Evolutionary conservation across 2,797 vertebrate species (phyloP).

Genomic region (Antrozous pallidus): DNA sequence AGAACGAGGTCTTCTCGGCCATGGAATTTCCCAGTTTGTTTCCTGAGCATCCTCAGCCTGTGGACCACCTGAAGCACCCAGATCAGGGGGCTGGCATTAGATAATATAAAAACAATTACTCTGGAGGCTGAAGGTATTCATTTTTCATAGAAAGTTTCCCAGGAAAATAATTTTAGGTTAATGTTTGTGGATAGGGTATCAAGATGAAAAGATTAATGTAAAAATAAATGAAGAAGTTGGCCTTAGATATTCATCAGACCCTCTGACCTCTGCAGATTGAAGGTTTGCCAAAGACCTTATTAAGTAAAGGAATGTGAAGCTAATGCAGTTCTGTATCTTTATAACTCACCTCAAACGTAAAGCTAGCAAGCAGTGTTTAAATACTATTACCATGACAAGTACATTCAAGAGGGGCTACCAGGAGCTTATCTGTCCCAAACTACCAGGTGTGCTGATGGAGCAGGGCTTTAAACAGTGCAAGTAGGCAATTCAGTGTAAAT

Average conservation of each 20-base stretch:
- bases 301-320: background rate
- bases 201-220: conserved; percentile 15
- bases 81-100: background rate
- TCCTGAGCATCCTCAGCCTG: background rate
- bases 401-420: background rate
- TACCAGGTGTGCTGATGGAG: background rate
- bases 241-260: conserved; percentile 1
- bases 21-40: background rate
- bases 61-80: background rate
- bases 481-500: conserved; percentile 8
- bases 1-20: background rate
- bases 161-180: conserved; percentile 24
- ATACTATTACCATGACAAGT: background rate
- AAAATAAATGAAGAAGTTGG: background rate
- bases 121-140: background rate
- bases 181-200: background rate
- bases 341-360: background rate
- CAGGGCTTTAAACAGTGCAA: background rate
- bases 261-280: background rate
- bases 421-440: background rate
- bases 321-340: background rate
- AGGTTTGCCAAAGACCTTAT: background rate
- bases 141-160: background rate
- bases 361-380: background rate
- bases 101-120: background rate